These are phyloP conservation scores for Scopus umbretta DNA, from an alignment of 2,113 vertebrate species.

Conservation along the genomic window DNA sequence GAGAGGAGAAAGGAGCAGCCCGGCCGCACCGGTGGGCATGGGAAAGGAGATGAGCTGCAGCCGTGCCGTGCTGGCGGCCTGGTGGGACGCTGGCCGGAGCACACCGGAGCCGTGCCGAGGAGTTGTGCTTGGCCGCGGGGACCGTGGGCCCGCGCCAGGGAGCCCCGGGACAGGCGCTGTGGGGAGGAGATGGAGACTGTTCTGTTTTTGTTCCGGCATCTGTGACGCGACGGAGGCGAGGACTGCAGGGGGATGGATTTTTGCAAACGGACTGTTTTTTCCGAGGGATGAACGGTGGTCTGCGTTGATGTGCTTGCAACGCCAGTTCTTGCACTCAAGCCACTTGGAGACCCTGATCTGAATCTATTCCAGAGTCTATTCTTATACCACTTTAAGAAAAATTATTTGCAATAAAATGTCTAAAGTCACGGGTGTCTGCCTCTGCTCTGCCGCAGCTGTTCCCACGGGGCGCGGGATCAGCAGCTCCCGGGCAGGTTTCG, in stretches of 20 bases:
- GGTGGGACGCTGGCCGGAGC: not conserved
- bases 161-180: not conserved
- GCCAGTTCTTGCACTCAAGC: not conserved
- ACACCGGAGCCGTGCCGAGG: not conserved
- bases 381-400: not conserved
- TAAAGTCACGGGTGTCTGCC: not conserved
- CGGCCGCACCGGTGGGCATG: not conserved
- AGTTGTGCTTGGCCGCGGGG: not conserved
- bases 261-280: not conserved
- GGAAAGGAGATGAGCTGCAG: not conserved
- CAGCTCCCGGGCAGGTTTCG: not conserved
- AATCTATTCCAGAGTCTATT: not conserved
- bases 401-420: constrained; percentile 64
- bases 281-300: fast-evolving
- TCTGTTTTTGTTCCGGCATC: not conserved
- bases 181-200: not conserved
- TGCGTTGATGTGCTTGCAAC: not conserved
- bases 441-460: not conserved
- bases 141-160: not conserved
- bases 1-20: not conserved
- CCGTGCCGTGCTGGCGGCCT: not conserved
- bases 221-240: not conserved
- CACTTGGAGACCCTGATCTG: not conserved
- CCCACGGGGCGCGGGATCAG: not conserved
- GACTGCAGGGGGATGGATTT: not conserved